Percentiles rank a stretch among this genome's conserved stretches.
Conservation (phyloP, 2,888 invertebrate genomes). For the Monoplex corrugatus region DNA sequence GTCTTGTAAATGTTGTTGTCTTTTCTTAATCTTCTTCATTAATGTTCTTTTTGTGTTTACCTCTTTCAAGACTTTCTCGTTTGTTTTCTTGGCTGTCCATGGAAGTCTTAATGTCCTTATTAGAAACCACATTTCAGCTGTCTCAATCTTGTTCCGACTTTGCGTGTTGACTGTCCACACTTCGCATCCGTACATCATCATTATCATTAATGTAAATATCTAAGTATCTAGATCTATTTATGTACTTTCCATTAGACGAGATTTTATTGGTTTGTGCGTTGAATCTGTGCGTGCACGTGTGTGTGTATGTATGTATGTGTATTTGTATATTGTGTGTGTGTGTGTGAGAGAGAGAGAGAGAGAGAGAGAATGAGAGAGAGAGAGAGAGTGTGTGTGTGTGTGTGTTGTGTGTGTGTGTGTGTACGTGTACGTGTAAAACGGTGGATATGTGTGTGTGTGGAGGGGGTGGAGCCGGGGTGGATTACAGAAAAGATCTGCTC, state of each 20-base stretch:
- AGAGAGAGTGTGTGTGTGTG: not conserved
- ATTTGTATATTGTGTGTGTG: not conserved
- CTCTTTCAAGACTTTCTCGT: too few relatives aligned
- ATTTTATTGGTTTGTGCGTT: not conserved
- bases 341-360: not conserved
- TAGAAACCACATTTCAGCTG: too few relatives aligned
- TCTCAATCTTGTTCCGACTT: too few relatives aligned
- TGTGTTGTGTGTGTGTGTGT: not conserved
- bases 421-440: not conserved
- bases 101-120: too few relatives aligned
- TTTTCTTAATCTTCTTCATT: too few relatives aligned
- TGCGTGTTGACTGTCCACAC: too few relatives aligned
- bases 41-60: too few relatives aligned
- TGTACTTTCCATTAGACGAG: not conserved
- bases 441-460: not conserved
- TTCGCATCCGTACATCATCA: not conserved
- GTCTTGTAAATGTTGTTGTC: too few relatives aligned
- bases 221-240: not conserved
- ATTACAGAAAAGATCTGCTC: too few relatives aligned
- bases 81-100: too few relatives aligned
- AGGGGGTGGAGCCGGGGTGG: not conserved
- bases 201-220: not conserved
- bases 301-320: not conserved
- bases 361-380: not conserved
- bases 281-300: too few relatives aligned